Evolutionary conservation across 2,888 invertebrate species (phyloP), one percentile per base, ranked within the genome.

Genomic region (Drosophila hawaiiensis): DNA sequence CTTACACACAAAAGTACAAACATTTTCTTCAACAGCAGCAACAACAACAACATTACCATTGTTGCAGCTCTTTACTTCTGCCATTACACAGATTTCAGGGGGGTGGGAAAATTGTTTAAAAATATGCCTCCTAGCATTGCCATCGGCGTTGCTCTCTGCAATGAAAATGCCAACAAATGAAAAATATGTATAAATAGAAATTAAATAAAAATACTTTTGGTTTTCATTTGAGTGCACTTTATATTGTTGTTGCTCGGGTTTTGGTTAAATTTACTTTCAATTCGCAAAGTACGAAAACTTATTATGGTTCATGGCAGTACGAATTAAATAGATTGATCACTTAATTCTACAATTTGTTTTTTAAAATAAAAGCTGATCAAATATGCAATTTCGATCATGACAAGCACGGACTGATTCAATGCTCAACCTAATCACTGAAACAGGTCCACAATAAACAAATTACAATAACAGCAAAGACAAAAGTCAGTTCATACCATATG

Each of bases 191-290:
- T 53, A 73, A 70, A 82, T 73, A 80, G 82, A 80, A 80, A 80
- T 56, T 73, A 59, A 58, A 64, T 83, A 80, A 76, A 81, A 83
- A 80, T 83, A 81, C 84, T 83, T 81, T 81, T 76, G 77, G 65
- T 77, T 81, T 81, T 81, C 83, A 70, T 80, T 83, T 63, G 83
- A 72, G 50, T 76, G 76, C 83, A 80, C 83, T 75, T 75, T 77
- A 53, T 50, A 77, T 70, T 61, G 64, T 80, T 64, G 77, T 67
- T 75, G 58, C 53, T 52, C 4, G 39, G 39, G 41, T 19, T 12
- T 62, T 55, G 60, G 47, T 62, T 60, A 50, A 78, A 80, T 58
- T 76, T 78, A 76, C 78, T 76, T 78, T 78, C 82, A 62, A 63
- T 76, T 62, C 31, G 56, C 10, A 41, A 62, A 68, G 39, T 60